These are phyloP conservation scores for Fregata magnificens DNA, from an alignment of 2,113 vertebrate genomes.

Conservation along the genomic window DNA sequence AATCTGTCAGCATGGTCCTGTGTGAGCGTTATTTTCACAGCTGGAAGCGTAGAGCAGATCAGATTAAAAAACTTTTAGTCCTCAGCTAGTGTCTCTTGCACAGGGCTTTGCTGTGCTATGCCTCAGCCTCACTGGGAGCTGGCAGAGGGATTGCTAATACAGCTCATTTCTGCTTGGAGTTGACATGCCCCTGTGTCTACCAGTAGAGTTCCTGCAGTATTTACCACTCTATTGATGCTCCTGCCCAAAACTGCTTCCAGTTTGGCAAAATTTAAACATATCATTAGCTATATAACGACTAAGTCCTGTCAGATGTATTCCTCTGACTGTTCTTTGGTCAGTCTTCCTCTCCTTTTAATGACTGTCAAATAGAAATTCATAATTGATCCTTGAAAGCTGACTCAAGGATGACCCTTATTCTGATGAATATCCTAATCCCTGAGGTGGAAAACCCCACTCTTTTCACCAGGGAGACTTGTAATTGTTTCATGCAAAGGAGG, in stretches of 20 bases:
- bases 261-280: not conserved
- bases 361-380: not conserved
- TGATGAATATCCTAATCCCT: not conserved
- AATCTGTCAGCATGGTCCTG: constrained; percentile 39
- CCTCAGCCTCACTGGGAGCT: not conserved
- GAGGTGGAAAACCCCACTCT: not conserved
- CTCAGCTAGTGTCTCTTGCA: not conserved
- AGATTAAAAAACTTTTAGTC: constrained; percentile 46
- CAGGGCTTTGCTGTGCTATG: not conserved
- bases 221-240: not conserved
- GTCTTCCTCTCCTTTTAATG: not conserved
- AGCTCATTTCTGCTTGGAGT: not conserved
- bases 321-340: not conserved
- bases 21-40: constrained; percentile 47
- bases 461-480: not conserved
- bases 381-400: not conserved
- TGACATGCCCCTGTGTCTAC: not conserved
- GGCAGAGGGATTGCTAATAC: not conserved
- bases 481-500: not conserved
- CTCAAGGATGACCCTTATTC: not conserved
- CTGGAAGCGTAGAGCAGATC: constrained; percentile 22
- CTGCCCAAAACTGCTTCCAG: not conserved
- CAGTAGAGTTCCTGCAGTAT: not conserved
- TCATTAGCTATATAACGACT: not conserved
- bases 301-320: not conserved